Conservation (phyloP, 2,797 vertebrate genomes). For the Liasis olivaceus region DNA sequence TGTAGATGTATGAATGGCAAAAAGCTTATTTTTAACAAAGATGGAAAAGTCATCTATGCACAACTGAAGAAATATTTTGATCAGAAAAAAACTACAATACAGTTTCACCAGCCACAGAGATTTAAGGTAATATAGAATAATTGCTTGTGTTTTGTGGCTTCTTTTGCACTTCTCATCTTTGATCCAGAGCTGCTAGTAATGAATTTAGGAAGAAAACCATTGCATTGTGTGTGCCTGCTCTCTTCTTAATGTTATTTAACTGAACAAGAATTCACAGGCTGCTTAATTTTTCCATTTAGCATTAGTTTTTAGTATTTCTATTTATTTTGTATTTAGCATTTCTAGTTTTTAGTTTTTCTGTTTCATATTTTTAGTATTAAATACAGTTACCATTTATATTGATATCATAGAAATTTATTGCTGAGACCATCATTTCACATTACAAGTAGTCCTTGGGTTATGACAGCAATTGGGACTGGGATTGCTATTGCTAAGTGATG, state of each 20-base stretch:
- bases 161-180: not conserved
- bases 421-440: not conserved
- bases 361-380: not conserved
- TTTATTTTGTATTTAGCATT: not conserved
- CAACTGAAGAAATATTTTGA: slow-evolving; percentile 82
- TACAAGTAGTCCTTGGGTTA: not conserved
- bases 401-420: not conserved
- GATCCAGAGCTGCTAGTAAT: not conserved
- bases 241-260: not conserved
- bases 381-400: not conserved
- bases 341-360: not conserved
- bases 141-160: not conserved
- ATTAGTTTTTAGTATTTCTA: not conserved
- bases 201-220: not conserved
- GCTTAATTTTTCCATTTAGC: not conserved
- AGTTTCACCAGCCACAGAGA: slow-evolving; percentile 94
- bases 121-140: slow-evolving; percentile 82
- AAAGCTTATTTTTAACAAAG: slow-evolving; percentile 86
- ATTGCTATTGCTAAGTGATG: not conserved
- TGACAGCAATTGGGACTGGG: not conserved
- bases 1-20: slow-evolving; percentile 82
- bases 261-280: not conserved
- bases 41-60: slow-evolving; percentile 78
- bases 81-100: slow-evolving; percentile 87
- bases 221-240: not conserved